Conservation (phyloP, 2,888 invertebrate genomes). For the Pharmacophagus antenor region DNA sequence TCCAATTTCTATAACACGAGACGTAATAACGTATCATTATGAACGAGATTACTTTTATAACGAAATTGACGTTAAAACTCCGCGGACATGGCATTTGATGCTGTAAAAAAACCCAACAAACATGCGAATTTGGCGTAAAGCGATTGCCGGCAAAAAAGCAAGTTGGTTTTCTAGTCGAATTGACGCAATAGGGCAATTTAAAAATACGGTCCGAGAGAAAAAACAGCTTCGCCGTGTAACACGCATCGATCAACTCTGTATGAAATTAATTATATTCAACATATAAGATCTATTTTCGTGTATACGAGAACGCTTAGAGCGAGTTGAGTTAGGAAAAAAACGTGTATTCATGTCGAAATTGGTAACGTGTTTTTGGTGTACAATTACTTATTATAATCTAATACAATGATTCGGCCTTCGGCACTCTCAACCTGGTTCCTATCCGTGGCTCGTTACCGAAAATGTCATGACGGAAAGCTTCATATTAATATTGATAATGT, state of each 20-base stretch:
- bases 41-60: conserved; percentile 59
- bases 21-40: conserved; percentile 40
- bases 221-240: conserved; percentile 54
- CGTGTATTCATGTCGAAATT: conserved; percentile 74
- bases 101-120: conserved; percentile 55
- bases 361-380: conserved; percentile 68
- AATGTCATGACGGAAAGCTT: conserved; percentile 20
- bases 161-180: conserved; percentile 62
- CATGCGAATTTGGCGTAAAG: conserved; percentile 67
- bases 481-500: not conserved
- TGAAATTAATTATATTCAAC: conserved; percentile 78
- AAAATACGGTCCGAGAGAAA: conserved; percentile 65
- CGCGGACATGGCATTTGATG: conserved; percentile 42
- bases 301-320: conserved; percentile 73
- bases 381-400: conserved; percentile 76
- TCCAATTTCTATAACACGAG: conserved; percentile 44
- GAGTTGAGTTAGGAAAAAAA: conserved; percentile 54
- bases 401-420: conserved; percentile 46
- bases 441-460: not conserved
- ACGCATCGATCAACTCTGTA: conserved; percentile 76
- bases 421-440: conserved; percentile 1
- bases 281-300: conserved; percentile 78
- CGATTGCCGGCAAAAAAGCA: conserved; percentile 52
- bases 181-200: conserved; percentile 76
- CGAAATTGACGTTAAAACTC: conserved; percentile 49